These are phyloP conservation scores for Salarias fasciatus DNA, from an alignment of 2,797 vertebrate genomes.

Conservation along the genomic window DNA sequence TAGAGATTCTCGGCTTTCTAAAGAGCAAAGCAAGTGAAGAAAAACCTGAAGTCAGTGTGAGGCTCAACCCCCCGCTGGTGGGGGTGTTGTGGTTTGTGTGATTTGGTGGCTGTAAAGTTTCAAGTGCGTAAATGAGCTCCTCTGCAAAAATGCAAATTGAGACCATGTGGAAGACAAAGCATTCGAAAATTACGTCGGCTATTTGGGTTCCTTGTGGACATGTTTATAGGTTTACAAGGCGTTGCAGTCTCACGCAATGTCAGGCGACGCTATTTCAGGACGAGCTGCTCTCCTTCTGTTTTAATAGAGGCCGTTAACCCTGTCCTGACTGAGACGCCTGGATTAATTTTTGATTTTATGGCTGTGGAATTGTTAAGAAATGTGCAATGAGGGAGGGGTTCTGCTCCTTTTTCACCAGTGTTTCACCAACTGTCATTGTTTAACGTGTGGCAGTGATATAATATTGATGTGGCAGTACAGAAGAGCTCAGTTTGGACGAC, in stretches of 20 bases:
- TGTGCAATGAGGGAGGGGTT: too few relatives aligned
- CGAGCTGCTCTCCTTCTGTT: conserved; percentile 41
- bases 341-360: too few relatives aligned
- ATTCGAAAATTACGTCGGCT: conserved; percentile 77
- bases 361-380: too few relatives aligned
- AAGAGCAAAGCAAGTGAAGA: conserved; percentile 61
- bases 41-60: conserved; percentile 27
- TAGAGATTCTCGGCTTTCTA: conserved; percentile 33
- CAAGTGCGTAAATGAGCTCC: conserved; percentile 81
- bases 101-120: conserved; percentile 77
- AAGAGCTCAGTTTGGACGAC: too few relatives aligned
- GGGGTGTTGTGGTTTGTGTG: conserved; percentile 72
- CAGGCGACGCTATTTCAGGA: conserved; percentile 17
- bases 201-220: conserved; percentile 68
- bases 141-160: conserved; percentile 82
- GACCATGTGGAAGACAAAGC: conserved; percentile 83
- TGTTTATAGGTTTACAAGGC: conserved; percentile 72
- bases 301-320: conserved; percentile 1
- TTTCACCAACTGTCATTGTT: too few relatives aligned
- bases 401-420: too few relatives aligned
- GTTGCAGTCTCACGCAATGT: conserved; percentile 75
- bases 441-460: too few relatives aligned
- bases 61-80: conserved; percentile 51
- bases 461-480: too few relatives aligned
- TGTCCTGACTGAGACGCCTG: too few relatives aligned